These are phyloP conservation scores for Homarus americanus DNA, from an alignment of 1,140 invertebrate species.

Conservation along the genomic window DNA sequence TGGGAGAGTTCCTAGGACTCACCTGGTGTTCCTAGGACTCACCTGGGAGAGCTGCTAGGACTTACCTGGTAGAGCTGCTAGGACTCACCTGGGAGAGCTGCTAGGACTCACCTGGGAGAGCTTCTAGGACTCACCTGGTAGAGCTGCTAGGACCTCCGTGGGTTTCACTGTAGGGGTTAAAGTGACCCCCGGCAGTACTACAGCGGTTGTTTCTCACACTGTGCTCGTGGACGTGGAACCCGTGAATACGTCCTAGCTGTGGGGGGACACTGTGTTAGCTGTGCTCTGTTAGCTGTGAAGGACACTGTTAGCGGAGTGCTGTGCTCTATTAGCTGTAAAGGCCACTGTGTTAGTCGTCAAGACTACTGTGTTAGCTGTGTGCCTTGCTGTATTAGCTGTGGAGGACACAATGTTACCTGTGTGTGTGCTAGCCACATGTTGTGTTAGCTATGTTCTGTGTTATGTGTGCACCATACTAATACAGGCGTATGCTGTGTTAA, in stretches of 20 bases:
- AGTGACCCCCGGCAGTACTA: slow-evolving; percentile 85
- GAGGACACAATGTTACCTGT: neutral
- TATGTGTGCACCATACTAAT: neutral
- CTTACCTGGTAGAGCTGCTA: neutral
- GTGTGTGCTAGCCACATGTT: neutral
- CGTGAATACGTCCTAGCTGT: slow-evolving; percentile 83
- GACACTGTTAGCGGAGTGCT: neutral
- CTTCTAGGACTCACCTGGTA: slow-evolving; percentile 75
- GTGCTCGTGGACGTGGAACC: slow-evolving; percentile 94
- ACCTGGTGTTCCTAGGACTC: no score
- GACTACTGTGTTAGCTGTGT: neutral
- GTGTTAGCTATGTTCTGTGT: neutral
- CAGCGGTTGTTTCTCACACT: slow-evolving; percentile 87
- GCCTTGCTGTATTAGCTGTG: neutral
- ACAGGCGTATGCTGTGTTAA: neutral
- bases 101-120: neutral
- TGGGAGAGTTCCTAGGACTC: no score
- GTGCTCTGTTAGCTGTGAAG: neutral
- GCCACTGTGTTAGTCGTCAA: neutral
- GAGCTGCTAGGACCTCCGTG: slow-evolving; percentile 86
- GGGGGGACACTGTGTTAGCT: neutral
- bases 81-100: neutral
- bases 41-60: no score
- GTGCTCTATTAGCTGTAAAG: no score
- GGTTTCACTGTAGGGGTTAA: slow-evolving; percentile 86